Evolutionary conservation across 1,140 invertebrate genomes (phyloP).

Genomic region (Thaumatotibia leucotreta): DNA sequence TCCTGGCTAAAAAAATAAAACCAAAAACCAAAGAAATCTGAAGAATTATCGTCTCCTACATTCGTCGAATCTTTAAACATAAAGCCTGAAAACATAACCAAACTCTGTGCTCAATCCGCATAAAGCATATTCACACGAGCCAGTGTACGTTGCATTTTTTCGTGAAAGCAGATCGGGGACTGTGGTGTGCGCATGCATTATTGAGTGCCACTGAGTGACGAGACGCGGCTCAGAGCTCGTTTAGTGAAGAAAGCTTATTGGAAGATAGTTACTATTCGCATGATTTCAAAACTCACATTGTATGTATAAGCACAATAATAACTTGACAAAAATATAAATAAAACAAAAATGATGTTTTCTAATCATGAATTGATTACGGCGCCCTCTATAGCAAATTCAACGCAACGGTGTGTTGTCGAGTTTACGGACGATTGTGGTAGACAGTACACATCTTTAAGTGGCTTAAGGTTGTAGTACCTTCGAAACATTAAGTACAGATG

Average conservation of each 20-base stretch:
- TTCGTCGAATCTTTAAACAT: neutral
- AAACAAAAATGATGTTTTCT: no score
- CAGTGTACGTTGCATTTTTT: slow-evolving; percentile 41
- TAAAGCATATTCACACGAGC: slow-evolving; percentile 3
- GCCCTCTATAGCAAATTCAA: no score
- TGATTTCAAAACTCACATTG: no score
- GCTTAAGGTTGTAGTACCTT: no score
- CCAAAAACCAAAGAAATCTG: neutral
- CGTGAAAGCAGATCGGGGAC: slow-evolving; percentile 49
- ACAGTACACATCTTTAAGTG: no score
- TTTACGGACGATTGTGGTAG: no score
- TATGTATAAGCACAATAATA: no score
- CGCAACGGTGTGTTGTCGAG: no score
- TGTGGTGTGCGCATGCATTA: slow-evolving; percentile 57
- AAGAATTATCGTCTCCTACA: neutral
- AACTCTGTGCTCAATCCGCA: neutral
- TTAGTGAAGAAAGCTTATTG: slow-evolving; percentile 25
- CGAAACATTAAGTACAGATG: no score
- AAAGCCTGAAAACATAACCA: neutral
- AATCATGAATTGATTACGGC: neutral
- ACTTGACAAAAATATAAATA: no score
- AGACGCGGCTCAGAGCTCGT: slow-evolving; percentile 36
- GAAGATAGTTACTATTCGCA: slow-evolving; percentile 10
- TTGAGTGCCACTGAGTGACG: slow-evolving; percentile 70
- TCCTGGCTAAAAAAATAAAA: no score